phyloP scores from a whole-genome alignment of 2,888 invertebrate species.

The Tenthredo distinguenda region DNA sequence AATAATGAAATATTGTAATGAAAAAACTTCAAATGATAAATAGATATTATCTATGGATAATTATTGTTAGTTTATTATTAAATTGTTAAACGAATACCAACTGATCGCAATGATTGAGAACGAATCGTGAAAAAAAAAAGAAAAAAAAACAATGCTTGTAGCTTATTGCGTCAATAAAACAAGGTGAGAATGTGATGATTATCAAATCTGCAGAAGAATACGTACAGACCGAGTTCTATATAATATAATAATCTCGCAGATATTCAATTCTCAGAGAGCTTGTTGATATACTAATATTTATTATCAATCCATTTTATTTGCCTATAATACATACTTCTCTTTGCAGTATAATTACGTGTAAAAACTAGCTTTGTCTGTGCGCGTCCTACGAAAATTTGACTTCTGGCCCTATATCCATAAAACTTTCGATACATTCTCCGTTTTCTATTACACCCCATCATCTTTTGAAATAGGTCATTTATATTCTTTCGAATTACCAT shows the following conservation, averaged over 20 bases:
- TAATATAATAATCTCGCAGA: conserved; percentile 5
- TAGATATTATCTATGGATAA: conserved; percentile 69
- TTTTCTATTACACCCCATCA: background rate
- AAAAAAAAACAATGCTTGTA: conserved; percentile 51
- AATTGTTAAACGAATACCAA: conserved; percentile 61
- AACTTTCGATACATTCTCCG: background rate
- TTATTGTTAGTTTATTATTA: conserved; percentile 67
- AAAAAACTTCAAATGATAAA: conserved; percentile 63
- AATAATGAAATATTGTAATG: conserved; percentile 66
- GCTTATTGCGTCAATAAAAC: conserved; percentile 55
- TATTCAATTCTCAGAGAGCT: background rate
- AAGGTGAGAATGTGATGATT: conserved; percentile 59
- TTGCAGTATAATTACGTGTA: conserved; percentile 12
- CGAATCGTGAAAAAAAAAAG: background rate
- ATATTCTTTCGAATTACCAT: background rate
- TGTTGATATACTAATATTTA: background rate
- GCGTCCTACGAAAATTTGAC: background rate
- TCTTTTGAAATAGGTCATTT: background rate
- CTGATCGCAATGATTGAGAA: conserved; percentile 12
- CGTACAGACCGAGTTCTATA: conserved; percentile 26
- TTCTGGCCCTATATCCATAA: conserved; percentile 15
- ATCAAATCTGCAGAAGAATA: background rate
- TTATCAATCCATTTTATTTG: conserved; percentile 3
- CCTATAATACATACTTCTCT: background rate
- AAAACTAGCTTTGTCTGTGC: conserved; percentile 29